Evolutionary conservation across 2,113 vertebrate species (phyloP), one percentile per base, ranked within the genome.

Genomic region (Climacteris rufus): DNA sequence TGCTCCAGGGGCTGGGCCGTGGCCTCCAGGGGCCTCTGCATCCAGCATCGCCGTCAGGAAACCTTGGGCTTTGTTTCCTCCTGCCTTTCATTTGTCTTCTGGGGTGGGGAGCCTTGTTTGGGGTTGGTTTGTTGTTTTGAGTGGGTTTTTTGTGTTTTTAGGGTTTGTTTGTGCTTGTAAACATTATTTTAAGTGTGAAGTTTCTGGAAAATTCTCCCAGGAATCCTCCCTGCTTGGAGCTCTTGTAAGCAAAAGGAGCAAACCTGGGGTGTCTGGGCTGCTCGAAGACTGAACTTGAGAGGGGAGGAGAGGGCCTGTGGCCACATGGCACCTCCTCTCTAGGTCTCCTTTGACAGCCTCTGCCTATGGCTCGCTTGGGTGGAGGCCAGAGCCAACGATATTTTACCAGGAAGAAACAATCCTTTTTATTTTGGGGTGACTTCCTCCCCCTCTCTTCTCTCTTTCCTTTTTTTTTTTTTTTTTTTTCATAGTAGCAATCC

Each of bases 121-220:
- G 82, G 30, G 6, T 59, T 74, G 81, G 31, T 15, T 69, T 78
- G 39, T 45, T 19, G 65, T 19, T 71, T 68, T 6, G 30, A 7
- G 60, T 3, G 25, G 2, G 6, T 22, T 63, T 37, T 30, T 27
- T 10, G 33, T 39, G 4, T 31, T 66, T 39, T 25, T 50, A 59
- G 68, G 61, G 45, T 30, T 53, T 42, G 59, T 40, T 57, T 28
- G 53, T 52, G 63, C 4, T 23, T 31, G 42, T 28, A 33, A 25
- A 6, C 23, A 44, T 14, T 60, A 33, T 71, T 54, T 57, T 6
- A 89, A 80, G 65, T 50, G 57, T 93, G 88, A 95, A 74, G 53
- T 76, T 94, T 95, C 87, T 94, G 59, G 90, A 90, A 86, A 79
- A 87, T 81, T 96, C 85, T 95, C 63, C 70, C 39, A 72, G 40